phyloP scores from a whole-genome alignment of 2,113 vertebrate genomes.

The Antigone vipio region DNA sequence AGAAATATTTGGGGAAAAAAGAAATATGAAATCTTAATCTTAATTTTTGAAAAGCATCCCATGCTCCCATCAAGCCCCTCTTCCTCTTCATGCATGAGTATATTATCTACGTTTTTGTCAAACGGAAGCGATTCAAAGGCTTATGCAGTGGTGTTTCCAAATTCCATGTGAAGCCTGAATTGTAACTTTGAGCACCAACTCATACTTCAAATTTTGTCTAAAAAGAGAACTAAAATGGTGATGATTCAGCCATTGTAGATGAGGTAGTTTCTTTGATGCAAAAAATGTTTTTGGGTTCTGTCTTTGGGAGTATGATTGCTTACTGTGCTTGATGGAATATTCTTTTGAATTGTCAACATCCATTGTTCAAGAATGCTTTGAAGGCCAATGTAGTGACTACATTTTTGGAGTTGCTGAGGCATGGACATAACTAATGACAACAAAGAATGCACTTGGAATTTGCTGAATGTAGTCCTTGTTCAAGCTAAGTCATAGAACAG shows the following conservation, averaged over 20 bases:
- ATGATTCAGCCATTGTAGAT: background rate
- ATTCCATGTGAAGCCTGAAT: background rate
- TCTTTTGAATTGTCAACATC: background rate
- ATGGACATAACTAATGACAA: background rate
- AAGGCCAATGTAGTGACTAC: background rate
- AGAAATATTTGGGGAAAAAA: background rate
- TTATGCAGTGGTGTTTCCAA: background rate
- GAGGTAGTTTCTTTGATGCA: background rate
- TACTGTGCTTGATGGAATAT: background rate
- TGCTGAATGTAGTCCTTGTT: background rate
- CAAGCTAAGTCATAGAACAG: background rate
- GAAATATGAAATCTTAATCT: background rate
- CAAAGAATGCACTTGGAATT: background rate
- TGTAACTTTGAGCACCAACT: background rate
- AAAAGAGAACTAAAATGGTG: background rate
- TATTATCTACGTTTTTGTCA: background rate
- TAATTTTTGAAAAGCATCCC: background rate
- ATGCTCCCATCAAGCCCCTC: background rate
- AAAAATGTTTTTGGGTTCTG: background rate
- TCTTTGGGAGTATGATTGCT: background rate
- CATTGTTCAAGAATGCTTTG: background rate
- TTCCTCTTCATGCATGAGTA: background rate
- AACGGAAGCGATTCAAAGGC: background rate
- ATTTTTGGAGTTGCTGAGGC: background rate
- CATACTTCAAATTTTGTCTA: background rate